Conservation (phyloP, 2,888 invertebrate genomes). For the Harpagoxenus sublaevis region DNA sequence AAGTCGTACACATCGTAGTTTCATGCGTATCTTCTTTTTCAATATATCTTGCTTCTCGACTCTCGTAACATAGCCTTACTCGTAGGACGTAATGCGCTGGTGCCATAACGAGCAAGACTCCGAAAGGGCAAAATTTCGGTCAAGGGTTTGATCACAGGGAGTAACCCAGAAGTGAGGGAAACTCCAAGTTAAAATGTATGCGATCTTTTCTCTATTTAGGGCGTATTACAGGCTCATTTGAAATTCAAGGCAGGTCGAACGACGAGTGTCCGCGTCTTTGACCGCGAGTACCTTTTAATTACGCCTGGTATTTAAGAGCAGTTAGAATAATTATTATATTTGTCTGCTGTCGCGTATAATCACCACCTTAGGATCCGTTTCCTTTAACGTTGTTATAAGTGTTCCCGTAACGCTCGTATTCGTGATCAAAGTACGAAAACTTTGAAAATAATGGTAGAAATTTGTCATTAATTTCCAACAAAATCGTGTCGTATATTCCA, state of each 20-base stretch:
- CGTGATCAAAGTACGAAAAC: background rate
- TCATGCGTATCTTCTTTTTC: background rate
- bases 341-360: constrained; percentile 3
- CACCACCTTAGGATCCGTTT: background rate
- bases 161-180: background rate
- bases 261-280: background rate
- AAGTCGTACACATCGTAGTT: background rate
- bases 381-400: background rate
- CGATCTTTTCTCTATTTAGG: constrained; percentile 24
- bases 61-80: background rate
- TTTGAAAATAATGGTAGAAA: constrained; percentile 1
- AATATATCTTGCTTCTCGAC: background rate
- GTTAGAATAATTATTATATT: constrained; percentile 32
- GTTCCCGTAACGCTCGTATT: background rate
- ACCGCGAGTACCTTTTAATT: constrained; percentile 37
- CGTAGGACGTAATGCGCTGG: background rate
- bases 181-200: background rate
- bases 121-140: constrained; percentile 5
- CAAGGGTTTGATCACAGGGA: constrained; percentile 1
- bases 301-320: constrained; percentile 26
- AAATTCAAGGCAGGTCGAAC: constrained; percentile 35
- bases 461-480: background rate
- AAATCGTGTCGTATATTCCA: background rate
- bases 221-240: constrained; percentile 9
- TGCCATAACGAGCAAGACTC: background rate